These are phyloP conservation scores for Diplosoma virens DNA, from an alignment of 23 tunicate species.

Conservation along the genomic window DNA sequence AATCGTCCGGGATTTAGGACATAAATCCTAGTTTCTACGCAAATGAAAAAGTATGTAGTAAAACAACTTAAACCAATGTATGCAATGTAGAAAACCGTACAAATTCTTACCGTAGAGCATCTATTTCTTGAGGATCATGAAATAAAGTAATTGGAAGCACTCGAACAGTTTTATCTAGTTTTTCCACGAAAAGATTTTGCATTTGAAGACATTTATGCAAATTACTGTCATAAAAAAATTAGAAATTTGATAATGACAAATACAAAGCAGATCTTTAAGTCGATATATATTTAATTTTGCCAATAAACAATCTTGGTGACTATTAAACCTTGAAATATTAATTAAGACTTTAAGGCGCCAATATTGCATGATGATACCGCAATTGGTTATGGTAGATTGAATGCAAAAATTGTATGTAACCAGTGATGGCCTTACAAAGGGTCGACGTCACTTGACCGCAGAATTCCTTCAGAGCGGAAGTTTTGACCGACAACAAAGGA, in stretches of 20 bases:
- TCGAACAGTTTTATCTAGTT: slow-evolving; percentile 41
- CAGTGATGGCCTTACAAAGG: no score
- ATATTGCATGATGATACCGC: no score
- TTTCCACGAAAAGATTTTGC: slow-evolving; percentile 57
- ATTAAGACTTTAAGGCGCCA: no score
- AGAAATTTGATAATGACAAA: not conserved
- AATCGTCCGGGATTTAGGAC: no score
- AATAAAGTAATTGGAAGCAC: slow-evolving; percentile 45
- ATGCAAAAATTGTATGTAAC: no score
- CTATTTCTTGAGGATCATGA: slow-evolving; percentile 58
- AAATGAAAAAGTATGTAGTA: not conserved
- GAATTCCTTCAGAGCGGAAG: no score
- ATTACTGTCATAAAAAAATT: slow-evolving; percentile 3
- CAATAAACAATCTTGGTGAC: no score
- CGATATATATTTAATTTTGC: no score
- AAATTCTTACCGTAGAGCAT: slow-evolving; percentile 28
- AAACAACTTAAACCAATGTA: not conserved
- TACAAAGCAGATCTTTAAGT: not conserved
- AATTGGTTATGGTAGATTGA: no score
- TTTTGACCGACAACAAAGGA: no score
- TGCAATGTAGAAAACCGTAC: not conserved
- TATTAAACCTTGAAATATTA: no score
- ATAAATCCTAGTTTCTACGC: not conserved
- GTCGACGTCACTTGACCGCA: no score
- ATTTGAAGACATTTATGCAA: slow-evolving; percentile 69